Evolutionary conservation across 2,113 vertebrate genomes (phyloP).

Genomic region (Zootoca vivipara): DNA sequence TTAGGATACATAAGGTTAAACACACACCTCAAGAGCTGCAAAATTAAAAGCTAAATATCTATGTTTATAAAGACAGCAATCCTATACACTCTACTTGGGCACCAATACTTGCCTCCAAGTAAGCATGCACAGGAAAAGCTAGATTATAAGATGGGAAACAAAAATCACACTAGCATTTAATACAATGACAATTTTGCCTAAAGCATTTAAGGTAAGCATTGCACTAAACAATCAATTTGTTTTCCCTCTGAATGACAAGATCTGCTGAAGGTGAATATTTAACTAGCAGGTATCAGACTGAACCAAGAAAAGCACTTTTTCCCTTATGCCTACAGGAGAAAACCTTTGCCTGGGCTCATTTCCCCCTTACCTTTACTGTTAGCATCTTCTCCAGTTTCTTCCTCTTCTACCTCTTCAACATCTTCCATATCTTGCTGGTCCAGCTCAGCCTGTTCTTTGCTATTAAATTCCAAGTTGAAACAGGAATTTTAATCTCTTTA

Average conservation of each 20-base stretch:
- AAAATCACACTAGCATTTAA: background rate
- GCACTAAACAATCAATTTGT: background rate
- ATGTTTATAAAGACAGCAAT: background rate
- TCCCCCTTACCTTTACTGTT: conserved; percentile 90
- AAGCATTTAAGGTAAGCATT: background rate
- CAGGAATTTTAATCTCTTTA: conserved; percentile 15
- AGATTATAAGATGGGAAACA: background rate
- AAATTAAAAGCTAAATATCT: background rate
- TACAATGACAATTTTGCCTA: background rate
- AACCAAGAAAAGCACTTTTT: background rate
- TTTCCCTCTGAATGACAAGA: background rate
- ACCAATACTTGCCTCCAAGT: background rate
- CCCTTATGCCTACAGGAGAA: background rate
- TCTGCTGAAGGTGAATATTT: background rate
- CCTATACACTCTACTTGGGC: background rate
- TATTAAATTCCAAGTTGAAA: conserved; percentile 62
- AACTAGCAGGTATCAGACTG: conserved; percentile 14
- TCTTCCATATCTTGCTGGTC: conserved; percentile 99
- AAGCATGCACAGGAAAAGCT: background rate
- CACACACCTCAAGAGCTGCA: background rate
- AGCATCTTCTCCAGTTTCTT: conserved; percentile 92
- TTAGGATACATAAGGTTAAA: background rate
- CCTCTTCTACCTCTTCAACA: conserved; percentile 96
- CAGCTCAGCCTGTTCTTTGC: conserved; percentile 96
- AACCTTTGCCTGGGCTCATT: background rate